Percentiles rank a stretch among this genome's conserved stretches.
Conservation (phyloP, 2,888 invertebrate species). For the Acrobasis suavella region DNA sequence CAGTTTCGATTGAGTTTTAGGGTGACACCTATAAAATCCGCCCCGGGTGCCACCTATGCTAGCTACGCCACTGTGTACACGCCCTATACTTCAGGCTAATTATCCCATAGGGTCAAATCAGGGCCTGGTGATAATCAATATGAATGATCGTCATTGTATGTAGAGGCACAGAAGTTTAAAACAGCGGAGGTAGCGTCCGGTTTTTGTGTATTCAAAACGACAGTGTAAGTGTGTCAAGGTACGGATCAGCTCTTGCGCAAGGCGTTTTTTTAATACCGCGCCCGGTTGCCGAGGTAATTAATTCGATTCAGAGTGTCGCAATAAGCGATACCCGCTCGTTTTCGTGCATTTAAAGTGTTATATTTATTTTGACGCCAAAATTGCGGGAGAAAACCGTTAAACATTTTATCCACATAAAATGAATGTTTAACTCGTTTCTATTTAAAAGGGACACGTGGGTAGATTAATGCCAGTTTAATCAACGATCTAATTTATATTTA, state of each 20-base stretch:
- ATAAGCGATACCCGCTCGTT: constrained; percentile 68
- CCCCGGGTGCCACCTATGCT: no score
- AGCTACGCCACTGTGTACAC: no score
- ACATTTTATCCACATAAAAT: neutral
- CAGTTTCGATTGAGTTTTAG: no score
- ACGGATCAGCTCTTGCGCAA: constrained; percentile 80
- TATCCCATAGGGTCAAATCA: no score
- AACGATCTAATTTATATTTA: no score
- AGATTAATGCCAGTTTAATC: no score
- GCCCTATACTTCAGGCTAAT: no score
- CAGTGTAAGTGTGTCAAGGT: constrained; percentile 82
- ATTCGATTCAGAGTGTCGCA: constrained; percentile 80
- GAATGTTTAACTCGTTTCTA: no score
- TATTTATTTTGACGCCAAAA: constrained; percentile 28
- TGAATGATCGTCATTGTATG: constrained; percentile 2
- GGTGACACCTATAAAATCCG: no score
- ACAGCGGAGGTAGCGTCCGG: constrained; percentile 76
- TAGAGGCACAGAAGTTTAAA: constrained; percentile 42
- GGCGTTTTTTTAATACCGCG: constrained; percentile 77
- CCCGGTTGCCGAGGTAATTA: constrained; percentile 80
- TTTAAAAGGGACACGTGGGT: no score
- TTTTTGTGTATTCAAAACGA: constrained; percentile 82
- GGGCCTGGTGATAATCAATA: neutral
- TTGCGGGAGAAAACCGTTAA: neutral
- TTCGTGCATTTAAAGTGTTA: constrained; percentile 52